Evolutionary conservation across 2,797 vertebrate species (phyloP).

Genomic region (Lepus oiostolus): DNA sequence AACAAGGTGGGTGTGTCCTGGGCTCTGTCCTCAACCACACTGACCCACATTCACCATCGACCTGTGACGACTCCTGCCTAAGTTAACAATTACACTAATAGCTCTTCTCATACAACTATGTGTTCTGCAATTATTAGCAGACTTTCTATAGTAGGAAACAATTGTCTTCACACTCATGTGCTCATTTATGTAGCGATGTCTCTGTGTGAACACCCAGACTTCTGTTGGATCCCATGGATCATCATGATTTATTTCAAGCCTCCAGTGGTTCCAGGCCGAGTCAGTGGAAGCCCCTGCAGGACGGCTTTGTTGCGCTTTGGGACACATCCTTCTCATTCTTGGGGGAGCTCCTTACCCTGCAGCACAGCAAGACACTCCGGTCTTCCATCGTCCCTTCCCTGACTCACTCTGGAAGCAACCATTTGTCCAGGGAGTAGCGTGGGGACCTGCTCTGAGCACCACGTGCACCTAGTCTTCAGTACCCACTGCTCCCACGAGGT

Average conservation of each 20-base stretch:
- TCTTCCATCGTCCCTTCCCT: background rate
- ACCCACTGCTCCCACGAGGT: background rate
- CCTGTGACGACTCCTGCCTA: background rate
- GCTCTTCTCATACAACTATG: background rate
- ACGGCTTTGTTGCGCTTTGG: background rate
- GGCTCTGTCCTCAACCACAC: background rate
- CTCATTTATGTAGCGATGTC: background rate
- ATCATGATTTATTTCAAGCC: constrained; percentile 1
- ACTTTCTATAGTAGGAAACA: constrained; percentile 27
- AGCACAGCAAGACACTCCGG: background rate
- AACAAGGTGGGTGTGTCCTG: no score
- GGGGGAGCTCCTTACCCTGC: background rate
- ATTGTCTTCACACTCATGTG: background rate
- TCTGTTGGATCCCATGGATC: background rate
- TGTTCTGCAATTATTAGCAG: background rate
- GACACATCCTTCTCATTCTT: background rate
- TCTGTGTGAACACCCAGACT: background rate
- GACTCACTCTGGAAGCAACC: background rate
- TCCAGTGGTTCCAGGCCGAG: background rate
- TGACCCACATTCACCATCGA: background rate
- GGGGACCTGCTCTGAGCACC: background rate
- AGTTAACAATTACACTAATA: background rate
- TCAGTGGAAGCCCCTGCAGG: background rate
- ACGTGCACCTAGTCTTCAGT: background rate
- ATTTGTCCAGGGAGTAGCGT: background rate